A percentile compares a stretch with the other conserved stretches of the same genome.
These are phyloP conservation scores for Whitmania pigra DNA, from an alignment of 1,140 invertebrate species.

Conservation along the genomic window DNA sequence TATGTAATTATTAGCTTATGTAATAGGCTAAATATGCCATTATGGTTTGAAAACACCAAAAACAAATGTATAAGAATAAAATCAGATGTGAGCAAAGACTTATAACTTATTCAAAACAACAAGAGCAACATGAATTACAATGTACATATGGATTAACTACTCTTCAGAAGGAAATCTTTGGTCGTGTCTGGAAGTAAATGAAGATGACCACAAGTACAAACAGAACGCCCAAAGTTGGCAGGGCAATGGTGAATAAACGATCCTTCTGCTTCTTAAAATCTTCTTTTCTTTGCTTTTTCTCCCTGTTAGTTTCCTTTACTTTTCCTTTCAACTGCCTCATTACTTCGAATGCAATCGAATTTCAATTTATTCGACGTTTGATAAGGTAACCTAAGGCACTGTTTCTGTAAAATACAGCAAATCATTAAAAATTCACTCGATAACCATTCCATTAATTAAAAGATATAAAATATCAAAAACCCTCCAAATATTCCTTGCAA, in stretches of 20 bases:
- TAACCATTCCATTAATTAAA: no score
- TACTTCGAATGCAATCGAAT: no score
- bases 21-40: no score
- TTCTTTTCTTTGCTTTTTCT: slow-evolving; percentile 65
- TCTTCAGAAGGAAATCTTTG: slow-evolving; percentile 35
- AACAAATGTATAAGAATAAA: neutral
- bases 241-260: slow-evolving; percentile 58
- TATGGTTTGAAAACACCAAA: neutral
- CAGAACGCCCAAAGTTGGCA: slow-evolving; percentile 53
- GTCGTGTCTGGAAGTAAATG: slow-evolving; percentile 62
- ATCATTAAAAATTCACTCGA: no score
- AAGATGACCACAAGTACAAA: slow-evolving; percentile 59
- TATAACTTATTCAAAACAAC: neutral
- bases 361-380: no score
- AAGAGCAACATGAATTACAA: neutral
- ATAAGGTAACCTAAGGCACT: no score
- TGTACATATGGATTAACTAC: neutral
- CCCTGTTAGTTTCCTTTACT: slow-evolving; percentile 63
- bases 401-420: no score
- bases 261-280: slow-evolving; percentile 64
- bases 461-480: no score
- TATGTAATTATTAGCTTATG: no score
- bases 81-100: neutral
- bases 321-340: slow-evolving; percentile 66
- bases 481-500: no score